Conservation (phyloP, 2,888 invertebrate genomes). For the Drosophila mercatorum region DNA sequence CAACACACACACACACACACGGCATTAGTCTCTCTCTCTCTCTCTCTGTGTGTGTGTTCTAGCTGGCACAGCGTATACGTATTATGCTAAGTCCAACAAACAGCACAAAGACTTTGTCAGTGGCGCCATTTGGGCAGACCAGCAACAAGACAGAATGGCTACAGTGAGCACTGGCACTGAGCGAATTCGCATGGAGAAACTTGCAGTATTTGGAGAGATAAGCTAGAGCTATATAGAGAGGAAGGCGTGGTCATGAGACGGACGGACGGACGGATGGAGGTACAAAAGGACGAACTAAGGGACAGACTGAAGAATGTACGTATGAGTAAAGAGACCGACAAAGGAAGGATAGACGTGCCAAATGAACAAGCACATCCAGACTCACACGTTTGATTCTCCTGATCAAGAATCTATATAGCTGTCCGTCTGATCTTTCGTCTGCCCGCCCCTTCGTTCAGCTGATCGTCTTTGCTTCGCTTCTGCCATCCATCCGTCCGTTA, state of each 20-base stretch:
- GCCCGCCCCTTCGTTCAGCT: no score
- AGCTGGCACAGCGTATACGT: constrained; percentile 44
- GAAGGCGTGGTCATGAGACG: neutral
- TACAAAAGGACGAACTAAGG: no score
- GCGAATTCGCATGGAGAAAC: neutral
- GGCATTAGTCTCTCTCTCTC: neutral
- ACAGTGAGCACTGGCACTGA: constrained; percentile 23
- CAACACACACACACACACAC: constrained; percentile 11
- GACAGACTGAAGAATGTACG: no score
- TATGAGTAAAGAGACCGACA: no score
- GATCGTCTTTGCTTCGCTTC: neutral
- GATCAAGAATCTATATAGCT: no score
- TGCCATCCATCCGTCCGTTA: neutral
- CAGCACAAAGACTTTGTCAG: constrained; percentile 67
- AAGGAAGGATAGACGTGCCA: no score
- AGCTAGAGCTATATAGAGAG: neutral
- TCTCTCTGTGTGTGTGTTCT: neutral
- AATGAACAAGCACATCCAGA: no score
- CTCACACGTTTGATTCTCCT: no score
- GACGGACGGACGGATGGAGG: no score
- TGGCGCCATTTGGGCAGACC: constrained; percentile 48
- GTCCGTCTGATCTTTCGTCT: neutral
- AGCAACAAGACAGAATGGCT: neutral
- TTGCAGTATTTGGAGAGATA: neutral
- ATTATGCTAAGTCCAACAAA: constrained; percentile 58